These are phyloP conservation scores for Phylloscopus trochilus DNA, from an alignment of 2,113 vertebrate species.

Conservation along the genomic window DNA sequence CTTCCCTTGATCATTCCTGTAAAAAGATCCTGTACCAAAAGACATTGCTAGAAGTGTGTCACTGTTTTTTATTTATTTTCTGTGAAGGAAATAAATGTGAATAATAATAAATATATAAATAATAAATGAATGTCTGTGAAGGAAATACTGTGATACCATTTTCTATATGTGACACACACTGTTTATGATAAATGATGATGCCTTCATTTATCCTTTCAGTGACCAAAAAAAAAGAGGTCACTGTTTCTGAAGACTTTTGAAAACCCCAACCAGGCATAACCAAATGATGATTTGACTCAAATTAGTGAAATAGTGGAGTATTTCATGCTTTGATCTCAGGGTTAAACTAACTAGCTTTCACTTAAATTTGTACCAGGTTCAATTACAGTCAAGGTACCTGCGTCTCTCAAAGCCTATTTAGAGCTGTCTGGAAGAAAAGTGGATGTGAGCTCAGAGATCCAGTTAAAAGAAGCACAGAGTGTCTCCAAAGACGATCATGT, in stretches of 20 bases:
- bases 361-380: slow-evolving; percentile 74
- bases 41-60: neutral
- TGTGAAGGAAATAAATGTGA: too few relatives aligned
- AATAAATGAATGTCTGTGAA: neutral
- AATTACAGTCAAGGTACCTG: slow-evolving; percentile 84
- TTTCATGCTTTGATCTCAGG: neutral
- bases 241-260: neutral
- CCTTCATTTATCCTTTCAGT: neutral
- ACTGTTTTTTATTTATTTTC: neutral
- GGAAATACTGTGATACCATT: neutral
- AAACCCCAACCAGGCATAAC: neutral
- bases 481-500: slow-evolving; percentile 61
- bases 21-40: neutral
- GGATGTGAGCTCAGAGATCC: slow-evolving; percentile 81
- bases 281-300: neutral
- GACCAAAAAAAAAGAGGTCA: neutral
- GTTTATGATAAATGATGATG: neutral
- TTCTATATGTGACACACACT: neutral
- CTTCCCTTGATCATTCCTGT: neutral
- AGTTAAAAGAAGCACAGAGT: slow-evolving; percentile 71
- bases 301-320: neutral
- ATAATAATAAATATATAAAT: too few relatives aligned
- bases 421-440: slow-evolving; percentile 80
- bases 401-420: slow-evolving; percentile 79
- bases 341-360: neutral